Percentiles rank a stretch among this genome's conserved stretches.
These are phyloP conservation scores for Cataglyphis albicans DNA, from an alignment of 2,888 invertebrate genomes.

Conservation along the genomic window DNA sequence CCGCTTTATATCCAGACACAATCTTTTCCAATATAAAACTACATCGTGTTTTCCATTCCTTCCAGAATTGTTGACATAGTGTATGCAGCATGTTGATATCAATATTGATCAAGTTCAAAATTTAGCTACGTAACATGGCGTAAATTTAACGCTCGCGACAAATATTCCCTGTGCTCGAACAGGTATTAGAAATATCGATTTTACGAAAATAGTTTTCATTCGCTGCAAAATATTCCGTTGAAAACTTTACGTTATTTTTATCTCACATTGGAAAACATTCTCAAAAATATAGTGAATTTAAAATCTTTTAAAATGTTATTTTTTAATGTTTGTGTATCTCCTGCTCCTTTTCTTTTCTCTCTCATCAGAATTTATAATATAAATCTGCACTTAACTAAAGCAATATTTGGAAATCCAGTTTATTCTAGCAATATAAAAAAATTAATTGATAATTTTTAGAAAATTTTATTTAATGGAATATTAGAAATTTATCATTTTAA, in stretches of 20 bases:
- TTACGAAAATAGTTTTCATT: not conserved
- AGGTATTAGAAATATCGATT: constrained; percentile 1
- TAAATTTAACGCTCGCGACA: not conserved
- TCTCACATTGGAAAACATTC: not conserved
- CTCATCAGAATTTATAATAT: not conserved
- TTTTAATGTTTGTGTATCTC: not conserved
- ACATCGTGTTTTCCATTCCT: not conserved
- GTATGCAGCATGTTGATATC: not conserved
- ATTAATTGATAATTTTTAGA: too few species aligned
- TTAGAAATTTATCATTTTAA: too few species aligned
- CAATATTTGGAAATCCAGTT: too few species aligned
- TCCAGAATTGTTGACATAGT: not conserved
- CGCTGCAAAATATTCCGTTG: not conserved
- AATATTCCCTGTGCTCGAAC: not conserved
- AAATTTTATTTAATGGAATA: too few species aligned
- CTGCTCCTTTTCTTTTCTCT: not conserved
- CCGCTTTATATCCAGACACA: not conserved
- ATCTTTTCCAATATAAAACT: constrained; percentile 36
- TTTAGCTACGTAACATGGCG: not conserved
- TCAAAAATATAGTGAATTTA: not conserved
- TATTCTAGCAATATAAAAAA: too few species aligned
- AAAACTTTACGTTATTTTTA: not conserved
- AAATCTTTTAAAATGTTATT: not conserved
- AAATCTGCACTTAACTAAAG: not conserved
- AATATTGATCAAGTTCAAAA: not conserved